Evolutionary conservation across 2,888 invertebrate species (phyloP).

Genomic region (Orthosia incerta): DNA sequence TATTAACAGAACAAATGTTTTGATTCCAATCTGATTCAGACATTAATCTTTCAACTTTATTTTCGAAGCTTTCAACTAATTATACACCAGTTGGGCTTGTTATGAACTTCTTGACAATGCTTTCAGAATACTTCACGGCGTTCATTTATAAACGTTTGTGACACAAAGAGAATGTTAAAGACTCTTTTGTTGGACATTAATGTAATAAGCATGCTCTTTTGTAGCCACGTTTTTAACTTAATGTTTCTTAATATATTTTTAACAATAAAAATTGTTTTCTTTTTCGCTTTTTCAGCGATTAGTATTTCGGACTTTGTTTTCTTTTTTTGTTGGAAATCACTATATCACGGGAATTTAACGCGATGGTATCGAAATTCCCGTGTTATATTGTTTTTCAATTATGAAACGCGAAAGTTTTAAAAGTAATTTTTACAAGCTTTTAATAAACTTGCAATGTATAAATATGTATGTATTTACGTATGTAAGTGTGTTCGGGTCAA

Average conservation of each 20-base stretch:
- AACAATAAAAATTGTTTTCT: conserved; percentile 4
- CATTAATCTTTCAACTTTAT: conserved; percentile 42
- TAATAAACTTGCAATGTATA: no score
- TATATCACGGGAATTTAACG: no score
- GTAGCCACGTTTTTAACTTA: background rate
- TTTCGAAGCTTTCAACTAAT: conserved; percentile 58
- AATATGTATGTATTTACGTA: no score
- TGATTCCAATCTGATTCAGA: conserved; percentile 32
- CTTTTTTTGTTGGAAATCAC: no score
- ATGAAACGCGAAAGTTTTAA: no score
- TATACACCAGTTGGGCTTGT: conserved; percentile 52
- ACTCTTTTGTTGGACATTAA: conserved; percentile 25
- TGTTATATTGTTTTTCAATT: no score
- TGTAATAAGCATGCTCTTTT: background rate
- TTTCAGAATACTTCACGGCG: conserved; percentile 23
- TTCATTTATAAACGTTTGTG: conserved; percentile 37
- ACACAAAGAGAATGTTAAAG: conserved; percentile 11
- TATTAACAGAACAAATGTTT: conserved; percentile 28
- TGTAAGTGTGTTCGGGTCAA: no score
- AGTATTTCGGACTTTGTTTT: background rate
- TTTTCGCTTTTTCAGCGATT: background rate
- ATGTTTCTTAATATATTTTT: conserved; percentile 1
- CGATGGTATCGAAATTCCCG: no score
- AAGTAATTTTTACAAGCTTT: no score
- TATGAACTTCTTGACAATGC: conserved; percentile 48